phyloP scores from a whole-genome alignment of 2,797 vertebrate genomes.

The Intellagama lesueurii region DNA sequence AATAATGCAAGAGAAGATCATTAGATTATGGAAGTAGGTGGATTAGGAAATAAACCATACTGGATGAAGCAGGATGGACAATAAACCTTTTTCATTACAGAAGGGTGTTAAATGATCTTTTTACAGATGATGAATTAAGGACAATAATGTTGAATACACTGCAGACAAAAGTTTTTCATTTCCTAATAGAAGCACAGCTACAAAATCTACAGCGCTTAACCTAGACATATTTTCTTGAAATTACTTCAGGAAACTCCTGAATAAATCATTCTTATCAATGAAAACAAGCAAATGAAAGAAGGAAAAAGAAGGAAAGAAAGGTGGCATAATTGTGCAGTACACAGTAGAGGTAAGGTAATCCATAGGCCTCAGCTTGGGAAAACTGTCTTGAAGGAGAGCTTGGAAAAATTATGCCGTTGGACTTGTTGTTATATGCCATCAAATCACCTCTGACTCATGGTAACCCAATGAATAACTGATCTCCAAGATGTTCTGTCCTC shows the following conservation, averaged over 20 bases:
- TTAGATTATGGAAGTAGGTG: constrained; percentile 30
- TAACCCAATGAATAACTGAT: too few relatives aligned
- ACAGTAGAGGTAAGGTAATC: neutral
- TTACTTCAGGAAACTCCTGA: neutral
- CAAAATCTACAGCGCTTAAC: neutral
- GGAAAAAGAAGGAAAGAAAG: neutral
- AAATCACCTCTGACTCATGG: too few relatives aligned
- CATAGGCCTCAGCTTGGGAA: neutral
- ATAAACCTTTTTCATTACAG: neutral
- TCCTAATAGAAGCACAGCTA: neutral
- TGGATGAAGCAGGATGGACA: neutral
- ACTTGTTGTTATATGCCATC: too few relatives aligned
- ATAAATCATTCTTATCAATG: constrained; percentile 2
- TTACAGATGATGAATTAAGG: constrained; percentile 8
- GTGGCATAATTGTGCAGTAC: too few relatives aligned
- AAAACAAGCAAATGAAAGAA: neutral
- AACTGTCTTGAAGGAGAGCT: neutral
- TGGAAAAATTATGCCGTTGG: too few relatives aligned
- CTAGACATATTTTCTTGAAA: neutral
- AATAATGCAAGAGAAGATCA: constrained; percentile 13
- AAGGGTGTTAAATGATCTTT: neutral
- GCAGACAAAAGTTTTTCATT: neutral
- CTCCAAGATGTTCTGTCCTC: too few relatives aligned
- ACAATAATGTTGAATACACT: neutral
- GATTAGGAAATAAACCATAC: constrained; percentile 24